phyloP scores from a whole-genome alignment of 2,888 invertebrate genomes.

The Girardia tigrina region DNA sequence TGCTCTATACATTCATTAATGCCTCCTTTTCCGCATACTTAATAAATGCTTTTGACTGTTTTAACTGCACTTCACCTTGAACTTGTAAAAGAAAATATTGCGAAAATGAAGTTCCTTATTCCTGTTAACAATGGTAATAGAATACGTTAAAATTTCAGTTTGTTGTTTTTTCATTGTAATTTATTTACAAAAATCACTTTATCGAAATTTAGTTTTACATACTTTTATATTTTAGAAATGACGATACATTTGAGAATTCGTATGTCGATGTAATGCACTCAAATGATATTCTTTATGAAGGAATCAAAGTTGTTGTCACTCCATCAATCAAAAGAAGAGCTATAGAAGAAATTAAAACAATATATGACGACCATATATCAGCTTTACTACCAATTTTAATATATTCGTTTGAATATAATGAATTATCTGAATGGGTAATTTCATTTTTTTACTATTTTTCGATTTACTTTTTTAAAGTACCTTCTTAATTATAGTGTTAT shows the following conservation, averaged over 20 bases:
- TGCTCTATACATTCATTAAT: no score
- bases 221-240: slow-evolving; percentile 1
- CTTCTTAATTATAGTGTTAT: no score
- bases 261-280: slow-evolving; percentile 17
- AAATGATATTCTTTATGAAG: not conserved
- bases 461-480: not conserved
- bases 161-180: no score
- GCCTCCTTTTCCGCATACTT: no score
- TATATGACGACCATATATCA: not conserved
- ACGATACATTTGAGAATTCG: not conserved
- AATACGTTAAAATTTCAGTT: no score
- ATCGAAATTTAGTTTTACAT: no score
- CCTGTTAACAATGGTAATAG: no score
- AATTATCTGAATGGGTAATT: not conserved
- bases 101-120: no score
- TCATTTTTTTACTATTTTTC: not conserved
- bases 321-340: slow-evolving; percentile 1
- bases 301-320: not conserved
- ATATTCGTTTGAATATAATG: not conserved
- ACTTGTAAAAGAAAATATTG: no score
- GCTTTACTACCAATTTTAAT: slow-evolving; percentile 4
- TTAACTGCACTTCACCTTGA: no score
- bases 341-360: not conserved
- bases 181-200: no score
- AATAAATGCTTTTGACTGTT: no score